These are phyloP conservation scores for Drymonia ruficornis DNA, from an alignment of 2,888 invertebrate species.

Conservation along the genomic window DNA sequence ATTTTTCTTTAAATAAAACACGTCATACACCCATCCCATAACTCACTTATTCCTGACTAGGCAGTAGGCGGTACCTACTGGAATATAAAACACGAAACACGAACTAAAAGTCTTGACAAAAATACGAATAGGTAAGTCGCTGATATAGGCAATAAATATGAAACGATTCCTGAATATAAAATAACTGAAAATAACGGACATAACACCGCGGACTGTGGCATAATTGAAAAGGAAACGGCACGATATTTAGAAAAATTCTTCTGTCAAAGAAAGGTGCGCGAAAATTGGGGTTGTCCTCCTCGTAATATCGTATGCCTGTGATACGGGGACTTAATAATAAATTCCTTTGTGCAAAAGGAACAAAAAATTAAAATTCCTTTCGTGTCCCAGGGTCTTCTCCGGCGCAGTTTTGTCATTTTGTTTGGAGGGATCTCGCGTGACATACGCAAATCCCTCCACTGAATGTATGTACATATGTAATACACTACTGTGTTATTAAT, in stretches of 20 bases:
- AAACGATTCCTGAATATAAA: slow-evolving; percentile 36
- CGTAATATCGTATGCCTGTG: slow-evolving; percentile 69
- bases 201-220: slow-evolving; percentile 46
- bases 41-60: too few relatives aligned
- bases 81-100: slow-evolving; percentile 3
- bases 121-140: slow-evolving; percentile 15
- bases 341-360: slow-evolving; percentile 76
- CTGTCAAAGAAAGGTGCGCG: slow-evolving; percentile 57
- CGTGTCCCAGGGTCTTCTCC: slow-evolving; percentile 63
- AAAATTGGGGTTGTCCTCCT: slow-evolving; percentile 58
- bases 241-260: slow-evolving; percentile 63
- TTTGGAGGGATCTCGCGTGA: slow-evolving; percentile 66
- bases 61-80: too few relatives aligned
- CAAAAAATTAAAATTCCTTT: slow-evolving; percentile 78
- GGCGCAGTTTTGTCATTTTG: slow-evolving; percentile 73
- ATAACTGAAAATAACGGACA: slow-evolving; percentile 31
- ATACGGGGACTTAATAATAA: slow-evolving; percentile 73
- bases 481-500: slow-evolving; percentile 37
- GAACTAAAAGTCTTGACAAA: slow-evolving; percentile 7
- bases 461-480: slow-evolving; percentile 36
- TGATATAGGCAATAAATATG: slow-evolving; percentile 28
- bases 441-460: slow-evolving; percentile 63
- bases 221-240: slow-evolving; percentile 59
- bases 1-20: too few relatives aligned
- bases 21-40: too few relatives aligned